Conservation (phyloP, 2,888 invertebrate genomes). For the Digitonthophagus gazella region DNA sequence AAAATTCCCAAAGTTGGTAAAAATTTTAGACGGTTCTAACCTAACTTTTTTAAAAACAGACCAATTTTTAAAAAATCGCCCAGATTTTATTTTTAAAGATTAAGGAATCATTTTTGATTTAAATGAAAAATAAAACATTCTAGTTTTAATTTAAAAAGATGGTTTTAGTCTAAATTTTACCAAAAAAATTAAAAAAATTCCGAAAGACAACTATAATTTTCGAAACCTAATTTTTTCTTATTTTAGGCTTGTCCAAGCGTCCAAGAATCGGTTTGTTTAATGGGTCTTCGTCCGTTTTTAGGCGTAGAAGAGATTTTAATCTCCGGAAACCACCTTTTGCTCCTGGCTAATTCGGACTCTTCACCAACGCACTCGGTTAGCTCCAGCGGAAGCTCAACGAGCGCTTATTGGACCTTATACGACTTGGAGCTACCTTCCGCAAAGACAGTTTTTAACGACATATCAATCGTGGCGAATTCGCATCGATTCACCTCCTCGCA, state of each 20-base stretch:
- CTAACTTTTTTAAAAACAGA: too few species aligned
- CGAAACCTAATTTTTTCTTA: too few species aligned
- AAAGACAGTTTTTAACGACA: constrained; percentile 66
- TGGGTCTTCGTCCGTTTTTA: constrained; percentile 67
- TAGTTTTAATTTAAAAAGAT: too few species aligned
- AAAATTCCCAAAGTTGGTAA: too few species aligned
- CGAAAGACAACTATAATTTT: too few species aligned
- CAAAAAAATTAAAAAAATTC: too few species aligned
- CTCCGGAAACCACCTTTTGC: constrained; percentile 54
- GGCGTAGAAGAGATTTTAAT: constrained; percentile 58
- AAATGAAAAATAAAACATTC: too few species aligned
- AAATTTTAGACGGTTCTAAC: too few species aligned
- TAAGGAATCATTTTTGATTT: too few species aligned
- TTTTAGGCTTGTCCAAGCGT: constrained; percentile 57
- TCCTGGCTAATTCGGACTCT: constrained; percentile 59
- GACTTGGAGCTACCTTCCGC: constrained; percentile 65
- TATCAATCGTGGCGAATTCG: constrained; percentile 65
- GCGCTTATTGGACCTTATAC: constrained; percentile 68
- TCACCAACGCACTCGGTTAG: constrained; percentile 53
- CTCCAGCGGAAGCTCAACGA: constrained; percentile 48
- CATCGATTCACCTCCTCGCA: constrained; percentile 64
- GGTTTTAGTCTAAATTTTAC: too few species aligned
- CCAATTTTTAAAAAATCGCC: too few species aligned
- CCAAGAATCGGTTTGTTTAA: constrained; percentile 63
- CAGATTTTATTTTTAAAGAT: too few species aligned